A percentile compares a stretch with the other conserved stretches of the same genome.
Evolutionary conservation across 2,797 vertebrate species (phyloP).

Genomic region (Bradypus variegatus): DNA sequence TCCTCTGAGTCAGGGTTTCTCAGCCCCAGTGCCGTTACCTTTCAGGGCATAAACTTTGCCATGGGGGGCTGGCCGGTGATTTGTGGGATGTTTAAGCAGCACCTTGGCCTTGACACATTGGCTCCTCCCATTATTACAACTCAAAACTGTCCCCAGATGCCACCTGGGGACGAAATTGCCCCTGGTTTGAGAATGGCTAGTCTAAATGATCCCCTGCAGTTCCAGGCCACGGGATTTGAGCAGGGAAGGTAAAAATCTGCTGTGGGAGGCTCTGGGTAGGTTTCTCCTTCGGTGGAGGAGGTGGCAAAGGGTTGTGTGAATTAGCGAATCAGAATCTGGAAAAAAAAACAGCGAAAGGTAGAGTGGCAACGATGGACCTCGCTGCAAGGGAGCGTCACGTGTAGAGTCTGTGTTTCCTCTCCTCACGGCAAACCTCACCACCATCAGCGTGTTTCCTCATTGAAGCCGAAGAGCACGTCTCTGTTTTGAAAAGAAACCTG

Average conservation of each 20-base stretch:
- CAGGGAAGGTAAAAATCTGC: neutral
- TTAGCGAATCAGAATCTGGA: neutral
- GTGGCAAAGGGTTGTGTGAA: neutral
- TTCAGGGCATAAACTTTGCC: neutral
- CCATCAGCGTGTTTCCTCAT: neutral
- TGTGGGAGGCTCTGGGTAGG: neutral
- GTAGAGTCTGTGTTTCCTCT: neutral
- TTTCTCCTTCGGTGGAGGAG: neutral
- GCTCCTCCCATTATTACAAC: neutral
- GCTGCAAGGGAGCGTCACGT: fast-evolving
- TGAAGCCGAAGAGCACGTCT: neutral
- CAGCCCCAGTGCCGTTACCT: neutral
- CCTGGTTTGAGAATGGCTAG: too few relatives aligned
- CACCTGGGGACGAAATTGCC: neutral
- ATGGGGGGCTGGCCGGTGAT: neutral
- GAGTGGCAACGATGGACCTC: neutral
- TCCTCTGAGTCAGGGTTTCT: neutral
- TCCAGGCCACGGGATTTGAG: neutral
- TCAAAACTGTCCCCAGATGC: neutral
- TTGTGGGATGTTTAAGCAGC: neutral
- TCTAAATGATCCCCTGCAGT: neutral
- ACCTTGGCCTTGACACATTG: neutral
- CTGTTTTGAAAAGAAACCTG: neutral
- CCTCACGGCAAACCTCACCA: too few relatives aligned
- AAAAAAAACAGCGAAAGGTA: neutral